phyloP scores from a whole-genome alignment of 2,797 vertebrate species.

The Lutjanus campechanus region DNA sequence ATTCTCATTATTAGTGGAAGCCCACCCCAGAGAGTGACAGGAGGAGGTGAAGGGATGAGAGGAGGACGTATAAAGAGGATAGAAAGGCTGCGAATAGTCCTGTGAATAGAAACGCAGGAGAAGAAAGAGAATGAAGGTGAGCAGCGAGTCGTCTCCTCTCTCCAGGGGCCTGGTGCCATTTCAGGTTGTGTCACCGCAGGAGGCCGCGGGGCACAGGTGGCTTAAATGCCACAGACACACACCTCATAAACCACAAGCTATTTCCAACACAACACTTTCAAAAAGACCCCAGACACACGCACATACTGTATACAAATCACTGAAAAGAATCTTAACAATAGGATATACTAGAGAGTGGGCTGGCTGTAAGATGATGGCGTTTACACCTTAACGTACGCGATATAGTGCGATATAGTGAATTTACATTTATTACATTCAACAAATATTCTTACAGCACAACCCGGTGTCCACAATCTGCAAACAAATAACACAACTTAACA shows the following conservation, averaged over 20 bases:
- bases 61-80: neutral
- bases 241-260: neutral
- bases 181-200: constrained; percentile 41
- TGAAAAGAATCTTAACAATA: too few relatives aligned
- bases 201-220: constrained; percentile 48
- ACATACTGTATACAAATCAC: too few relatives aligned
- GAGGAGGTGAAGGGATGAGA: neutral
- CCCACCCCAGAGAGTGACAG: neutral
- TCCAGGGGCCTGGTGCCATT: constrained; percentile 42
- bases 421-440: neutral
- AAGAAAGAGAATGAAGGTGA: constrained; percentile 25
- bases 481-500: too few relatives aligned
- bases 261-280: neutral
- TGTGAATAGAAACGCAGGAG: constrained; percentile 12
- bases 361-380: neutral
- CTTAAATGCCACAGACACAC: constrained; percentile 44
- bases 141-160: constrained; percentile 4
- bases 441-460: neutral
- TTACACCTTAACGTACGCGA: neutral
- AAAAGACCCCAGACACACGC: neutral
- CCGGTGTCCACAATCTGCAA: too few relatives aligned
- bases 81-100: neutral
- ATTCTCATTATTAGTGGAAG: too few relatives aligned
- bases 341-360: neutral
- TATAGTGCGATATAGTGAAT: neutral